These are phyloP conservation scores for Halictus rubicundus DNA, from an alignment of 1,140 invertebrate species.

Conservation along the genomic window DNA sequence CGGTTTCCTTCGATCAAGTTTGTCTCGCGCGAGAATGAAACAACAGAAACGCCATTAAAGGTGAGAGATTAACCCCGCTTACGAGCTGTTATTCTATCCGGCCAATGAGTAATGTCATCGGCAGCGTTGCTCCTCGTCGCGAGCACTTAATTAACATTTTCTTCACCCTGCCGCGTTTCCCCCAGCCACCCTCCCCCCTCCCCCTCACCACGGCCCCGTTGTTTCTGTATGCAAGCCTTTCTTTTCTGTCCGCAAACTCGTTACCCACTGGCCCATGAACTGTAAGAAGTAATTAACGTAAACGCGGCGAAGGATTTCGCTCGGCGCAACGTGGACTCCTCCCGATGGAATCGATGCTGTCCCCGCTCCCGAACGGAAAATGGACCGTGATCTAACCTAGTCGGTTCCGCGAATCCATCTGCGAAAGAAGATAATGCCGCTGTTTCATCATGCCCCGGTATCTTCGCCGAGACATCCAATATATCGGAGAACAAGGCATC, in stretches of 20 bases:
- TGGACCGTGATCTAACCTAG: constrained; percentile 5
- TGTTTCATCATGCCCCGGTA: constrained; percentile 33
- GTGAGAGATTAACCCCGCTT: background rate
- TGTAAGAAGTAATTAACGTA: constrained; percentile 61
- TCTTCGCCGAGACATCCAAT: constrained; percentile 23
- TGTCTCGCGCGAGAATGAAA: background rate
- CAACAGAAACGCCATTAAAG: background rate
- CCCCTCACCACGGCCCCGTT: too few relatives aligned
- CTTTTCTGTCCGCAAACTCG: constrained; percentile 46
- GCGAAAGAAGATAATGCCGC: constrained; percentile 29
- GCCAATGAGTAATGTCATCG: background rate
- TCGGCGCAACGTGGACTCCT: background rate
- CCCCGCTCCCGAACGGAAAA: background rate
- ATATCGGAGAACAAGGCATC: background rate
- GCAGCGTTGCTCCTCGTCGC: background rate
- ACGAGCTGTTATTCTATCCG: background rate
- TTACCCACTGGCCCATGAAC: constrained; percentile 46
- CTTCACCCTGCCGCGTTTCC: background rate
- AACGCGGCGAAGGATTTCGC: constrained; percentile 49
- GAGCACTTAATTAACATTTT: constrained; percentile 50
- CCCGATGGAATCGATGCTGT: constrained; percentile 28
- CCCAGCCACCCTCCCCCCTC: too few relatives aligned
- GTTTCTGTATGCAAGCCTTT: constrained; percentile 37
- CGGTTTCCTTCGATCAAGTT: background rate
- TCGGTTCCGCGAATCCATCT: constrained; percentile 25